Percentiles rank a stretch among this genome's conserved stretches.
Evolutionary conservation across 2,113 vertebrate genomes (phyloP).

Genomic region (Myodes glareolus): DNA sequence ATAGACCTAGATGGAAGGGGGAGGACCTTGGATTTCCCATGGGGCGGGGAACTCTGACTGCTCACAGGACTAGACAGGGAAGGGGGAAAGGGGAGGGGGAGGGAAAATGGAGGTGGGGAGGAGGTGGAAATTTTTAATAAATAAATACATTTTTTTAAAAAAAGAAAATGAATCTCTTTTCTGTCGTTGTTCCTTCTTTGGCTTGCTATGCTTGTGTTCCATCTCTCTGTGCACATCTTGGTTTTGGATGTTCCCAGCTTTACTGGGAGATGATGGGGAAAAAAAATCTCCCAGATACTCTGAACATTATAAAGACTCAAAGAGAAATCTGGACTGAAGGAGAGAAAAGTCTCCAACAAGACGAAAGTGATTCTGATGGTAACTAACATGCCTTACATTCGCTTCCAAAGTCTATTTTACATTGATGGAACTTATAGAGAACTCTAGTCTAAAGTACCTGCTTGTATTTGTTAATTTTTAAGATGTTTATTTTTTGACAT

Average conservation of each 20-base stretch:
- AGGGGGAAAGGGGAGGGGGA: no score
- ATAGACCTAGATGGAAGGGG: no score
- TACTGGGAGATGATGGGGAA: conserved; percentile 75
- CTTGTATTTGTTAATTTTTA: conserved; percentile 85
- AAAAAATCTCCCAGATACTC: conserved; percentile 81
- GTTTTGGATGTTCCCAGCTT: conserved; percentile 76
- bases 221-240: conserved; percentile 76
- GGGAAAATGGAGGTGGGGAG: no score
- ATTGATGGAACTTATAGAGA: conserved; percentile 71
- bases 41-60: no score
- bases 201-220: conserved; percentile 79
- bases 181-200: conserved; percentile 81
- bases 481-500: conserved; percentile 81
- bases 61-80: no score
- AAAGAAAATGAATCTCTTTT: conserved; percentile 84
- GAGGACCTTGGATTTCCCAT: no score
- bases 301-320: conserved; percentile 84
- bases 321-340: conserved; percentile 77
- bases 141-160: no score
- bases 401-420: conserved; percentile 73
- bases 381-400: conserved; percentile 45
- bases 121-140: no score
- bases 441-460: conserved; percentile 83
- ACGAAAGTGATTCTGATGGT: conserved; percentile 78
- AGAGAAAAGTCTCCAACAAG: conserved; percentile 85